Conservation (phyloP, 2,797 vertebrate species). For the Chiroxiphia lanceolata region DNA sequence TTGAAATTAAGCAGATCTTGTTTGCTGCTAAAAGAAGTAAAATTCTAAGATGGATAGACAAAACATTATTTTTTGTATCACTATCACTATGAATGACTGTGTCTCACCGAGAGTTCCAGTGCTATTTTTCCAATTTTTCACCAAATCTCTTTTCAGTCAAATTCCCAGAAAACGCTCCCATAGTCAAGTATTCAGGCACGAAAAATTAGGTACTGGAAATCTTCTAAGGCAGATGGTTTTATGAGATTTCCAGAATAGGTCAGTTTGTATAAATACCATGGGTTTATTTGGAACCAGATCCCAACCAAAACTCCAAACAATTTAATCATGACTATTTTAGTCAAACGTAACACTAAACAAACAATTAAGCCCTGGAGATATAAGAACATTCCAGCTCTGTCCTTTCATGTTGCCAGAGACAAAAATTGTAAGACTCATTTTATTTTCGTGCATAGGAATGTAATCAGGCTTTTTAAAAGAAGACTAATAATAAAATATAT, state of each 20-base stretch:
- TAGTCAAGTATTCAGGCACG: neutral
- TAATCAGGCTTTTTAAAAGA: neutral
- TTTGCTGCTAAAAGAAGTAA: neutral
- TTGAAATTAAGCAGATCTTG: neutral
- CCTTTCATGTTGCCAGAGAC: neutral
- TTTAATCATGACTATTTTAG: conserved; percentile 37
- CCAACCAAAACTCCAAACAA: conserved; percentile 42
- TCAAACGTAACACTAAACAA: conserved; percentile 11
- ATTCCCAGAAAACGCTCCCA: neutral
- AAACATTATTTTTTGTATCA: neutral
- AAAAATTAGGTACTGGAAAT: neutral
- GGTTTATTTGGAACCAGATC: conserved; percentile 5
- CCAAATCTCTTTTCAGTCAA: neutral
- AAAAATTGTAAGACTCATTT: neutral
- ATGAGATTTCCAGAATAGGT: neutral
- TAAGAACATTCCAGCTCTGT: neutral
- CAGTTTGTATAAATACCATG: conserved; percentile 41
- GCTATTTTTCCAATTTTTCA: neutral
- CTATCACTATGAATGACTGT: neutral
- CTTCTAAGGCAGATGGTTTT: neutral
- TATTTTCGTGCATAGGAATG: neutral
- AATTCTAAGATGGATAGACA: neutral
- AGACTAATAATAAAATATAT: neutral
- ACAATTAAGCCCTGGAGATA: conserved; percentile 12
- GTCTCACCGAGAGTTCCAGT: neutral